Evolutionary conservation across 2,888 invertebrate genomes (phyloP), one percentile per base, ranked within the genome.

Genomic region (Leptinotarsa tumamoca): DNA sequence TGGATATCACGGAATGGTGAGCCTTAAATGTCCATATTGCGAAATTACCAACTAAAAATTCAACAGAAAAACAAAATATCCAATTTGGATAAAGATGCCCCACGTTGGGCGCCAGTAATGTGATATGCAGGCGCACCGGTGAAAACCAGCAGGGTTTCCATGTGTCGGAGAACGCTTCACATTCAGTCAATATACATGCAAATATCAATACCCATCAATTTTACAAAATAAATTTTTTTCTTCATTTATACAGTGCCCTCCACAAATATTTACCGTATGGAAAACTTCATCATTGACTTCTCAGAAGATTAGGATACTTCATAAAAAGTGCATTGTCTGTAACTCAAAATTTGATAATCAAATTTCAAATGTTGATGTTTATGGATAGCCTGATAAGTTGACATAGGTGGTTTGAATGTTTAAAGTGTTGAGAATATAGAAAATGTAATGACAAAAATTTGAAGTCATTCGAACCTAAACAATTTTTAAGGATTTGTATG

Each of bases 41-140:
- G 52, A 58, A 58, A 58, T 14, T 14, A 21, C 4, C 58, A 14
- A 58, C 23, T 23, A 23, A 58, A 23, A 58, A 58, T 58, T 58
- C 18, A 58, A 58, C 14, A 14, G 4, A 58, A 67, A 67, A 15
- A 67, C 13, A 66, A 33, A 49, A 49, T 43, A 67, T 50, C 67
- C 23, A 49, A 67, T 67, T 33, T 21, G 50, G 50, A 43, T 21
- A 49, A 52, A 15, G 5, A 13, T n/a, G 69, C 43, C 69, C 69
- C 69, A 69, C 56, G 58, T 69, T 69, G 69, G 69, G 69, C 69
- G 69, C 69, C 69, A 4, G 14, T 23, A 52, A 52, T 52, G 54
- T n/a, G 15, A 68, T 52, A 17, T 17, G 14, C 49, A 21, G 18
- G 66, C 5, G 49, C 66, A n/a, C 10, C 33, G 15, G 49, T 10